Conservation (phyloP, 2,888 invertebrate species). For the Amphipyra tragopoginis region DNA sequence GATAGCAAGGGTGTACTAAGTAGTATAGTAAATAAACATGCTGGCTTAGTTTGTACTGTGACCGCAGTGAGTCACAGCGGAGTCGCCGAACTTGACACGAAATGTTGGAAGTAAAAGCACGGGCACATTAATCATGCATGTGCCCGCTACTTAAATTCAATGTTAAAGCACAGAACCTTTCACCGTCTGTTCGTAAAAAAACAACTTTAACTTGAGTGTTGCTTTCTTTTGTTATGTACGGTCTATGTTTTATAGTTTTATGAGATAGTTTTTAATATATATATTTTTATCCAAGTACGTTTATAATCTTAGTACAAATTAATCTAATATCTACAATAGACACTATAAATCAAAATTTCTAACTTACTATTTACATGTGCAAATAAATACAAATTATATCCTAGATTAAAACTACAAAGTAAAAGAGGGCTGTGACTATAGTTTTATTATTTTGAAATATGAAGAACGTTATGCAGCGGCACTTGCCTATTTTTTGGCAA, state of each 20-base stretch:
- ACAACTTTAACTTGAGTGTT: slow-evolving; percentile 22
- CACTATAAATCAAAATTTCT: too few relatives aligned
- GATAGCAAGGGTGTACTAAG: slow-evolving; percentile 44
- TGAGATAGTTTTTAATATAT: too few relatives aligned
- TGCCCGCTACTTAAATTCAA: slow-evolving; percentile 33
- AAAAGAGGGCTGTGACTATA: too few relatives aligned
- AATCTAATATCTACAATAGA: too few relatives aligned
- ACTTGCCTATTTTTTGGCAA: too few relatives aligned
- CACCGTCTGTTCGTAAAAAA: slow-evolving; percentile 11
- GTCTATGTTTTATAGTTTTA: too few relatives aligned
- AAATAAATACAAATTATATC: too few relatives aligned
- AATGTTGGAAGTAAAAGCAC: slow-evolving; percentile 32
- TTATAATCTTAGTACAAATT: too few relatives aligned
- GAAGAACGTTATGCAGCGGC: too few relatives aligned
- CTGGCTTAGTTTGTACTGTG: slow-evolving; percentile 46
- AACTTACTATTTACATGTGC: too few relatives aligned
- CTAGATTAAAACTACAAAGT: too few relatives aligned
- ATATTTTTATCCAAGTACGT: too few relatives aligned
- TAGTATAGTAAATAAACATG: slow-evolving; percentile 65
- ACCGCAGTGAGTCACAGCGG: slow-evolving; percentile 58
- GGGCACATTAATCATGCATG: slow-evolving; percentile 45
- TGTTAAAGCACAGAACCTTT: slow-evolving; percentile 35
- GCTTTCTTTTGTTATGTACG: slow-evolving; percentile 34
- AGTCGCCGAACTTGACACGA: slow-evolving; percentile 54
- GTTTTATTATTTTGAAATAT: neutral